phyloP scores from a whole-genome alignment of 2,113 vertebrate genomes.

The Piprites chloris region DNA sequence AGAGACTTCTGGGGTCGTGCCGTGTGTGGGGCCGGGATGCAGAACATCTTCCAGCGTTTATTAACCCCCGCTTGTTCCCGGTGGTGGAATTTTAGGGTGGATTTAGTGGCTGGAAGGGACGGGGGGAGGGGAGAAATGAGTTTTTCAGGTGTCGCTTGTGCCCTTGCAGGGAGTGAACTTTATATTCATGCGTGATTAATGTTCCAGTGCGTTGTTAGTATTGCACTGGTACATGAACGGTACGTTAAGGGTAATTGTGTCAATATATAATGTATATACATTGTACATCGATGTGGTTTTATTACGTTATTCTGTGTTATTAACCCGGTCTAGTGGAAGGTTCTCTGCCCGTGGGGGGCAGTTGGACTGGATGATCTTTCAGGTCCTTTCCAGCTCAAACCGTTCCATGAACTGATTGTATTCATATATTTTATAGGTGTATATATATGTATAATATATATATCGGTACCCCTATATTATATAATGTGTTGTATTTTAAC shows the following conservation, averaged over 20 bases:
- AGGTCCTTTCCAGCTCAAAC: not conserved
- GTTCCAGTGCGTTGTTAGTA: no score
- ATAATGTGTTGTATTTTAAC: no score
- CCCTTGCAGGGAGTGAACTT: not conserved
- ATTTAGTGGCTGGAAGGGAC: not conserved
- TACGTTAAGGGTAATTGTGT: no score
- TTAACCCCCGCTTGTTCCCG: fast-evolving
- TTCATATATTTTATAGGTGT: no score
- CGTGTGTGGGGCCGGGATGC: fast-evolving
- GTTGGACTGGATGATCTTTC: not conserved
- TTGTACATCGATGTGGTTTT: not conserved
- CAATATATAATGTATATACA: no score
- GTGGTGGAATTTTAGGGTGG: not conserved
- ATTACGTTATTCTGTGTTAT: not conserved
- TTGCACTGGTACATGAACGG: no score
- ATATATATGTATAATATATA: no score
- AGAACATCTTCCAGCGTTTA: fast-evolving
- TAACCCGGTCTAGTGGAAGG: not conserved
- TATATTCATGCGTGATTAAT: fast-evolving
- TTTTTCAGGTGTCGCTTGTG: not conserved
- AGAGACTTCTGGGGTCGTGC: not conserved
- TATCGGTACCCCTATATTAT: no score
- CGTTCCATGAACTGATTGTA: not conserved
- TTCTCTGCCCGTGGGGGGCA: not conserved
- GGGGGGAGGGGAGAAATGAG: fast-evolving